Evolutionary conservation across 1,140 invertebrate species (phyloP).

Genomic region (Melitaea cinxia): DNA sequence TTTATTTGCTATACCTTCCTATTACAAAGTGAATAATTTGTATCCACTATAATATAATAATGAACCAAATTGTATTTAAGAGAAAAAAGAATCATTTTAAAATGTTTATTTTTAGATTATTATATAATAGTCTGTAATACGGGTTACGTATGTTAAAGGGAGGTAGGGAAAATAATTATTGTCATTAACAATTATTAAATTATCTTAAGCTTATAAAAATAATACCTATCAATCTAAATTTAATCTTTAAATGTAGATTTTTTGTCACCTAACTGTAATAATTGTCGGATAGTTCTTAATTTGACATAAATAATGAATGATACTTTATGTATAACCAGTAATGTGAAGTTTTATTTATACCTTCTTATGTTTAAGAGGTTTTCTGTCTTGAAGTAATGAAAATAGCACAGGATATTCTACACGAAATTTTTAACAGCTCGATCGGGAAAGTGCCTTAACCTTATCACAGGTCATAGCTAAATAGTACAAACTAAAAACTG

Average conservation of each 20-base stretch:
- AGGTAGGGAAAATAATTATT: not conserved
- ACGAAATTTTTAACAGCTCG: no score
- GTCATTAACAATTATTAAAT: not conserved
- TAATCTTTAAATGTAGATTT: not conserved
- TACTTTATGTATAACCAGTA: not conserved
- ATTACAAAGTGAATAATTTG: no score
- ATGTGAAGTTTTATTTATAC: slow-evolving; percentile 5
- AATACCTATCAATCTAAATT: not conserved
- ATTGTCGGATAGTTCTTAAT: not conserved
- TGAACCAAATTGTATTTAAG: no score
- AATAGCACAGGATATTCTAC: no score
- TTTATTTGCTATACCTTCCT: no score
- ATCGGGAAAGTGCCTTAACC: no score
- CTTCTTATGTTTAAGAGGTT: not conserved
- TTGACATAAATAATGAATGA: slow-evolving; percentile 2
- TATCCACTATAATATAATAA: no score
- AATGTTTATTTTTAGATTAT: no score
- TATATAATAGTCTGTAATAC: not conserved
- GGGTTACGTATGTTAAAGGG: not conserved
- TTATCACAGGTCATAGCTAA: no score
- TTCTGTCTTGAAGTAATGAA: no score
- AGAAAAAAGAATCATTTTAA: no score
- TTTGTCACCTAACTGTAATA: not conserved
- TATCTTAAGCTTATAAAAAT: not conserved
- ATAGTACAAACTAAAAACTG: no score